Base-by-base conservation (phyloP, 1,140 invertebrate genomes). In the Drosophila lowei region DNA sequence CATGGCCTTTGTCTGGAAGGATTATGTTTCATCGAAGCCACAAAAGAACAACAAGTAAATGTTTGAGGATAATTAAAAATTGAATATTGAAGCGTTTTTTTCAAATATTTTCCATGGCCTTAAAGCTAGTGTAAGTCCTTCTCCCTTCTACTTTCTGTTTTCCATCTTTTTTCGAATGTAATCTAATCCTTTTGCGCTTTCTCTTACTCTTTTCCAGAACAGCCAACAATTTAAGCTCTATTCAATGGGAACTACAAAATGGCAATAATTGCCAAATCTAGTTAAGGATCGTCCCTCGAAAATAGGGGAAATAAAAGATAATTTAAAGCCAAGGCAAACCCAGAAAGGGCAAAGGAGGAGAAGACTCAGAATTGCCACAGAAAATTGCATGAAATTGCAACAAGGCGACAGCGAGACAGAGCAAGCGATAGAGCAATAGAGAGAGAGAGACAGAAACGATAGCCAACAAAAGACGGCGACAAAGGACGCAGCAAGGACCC, bases 361-460 rank as follows among this genome's bases (percentile, higher is more conserved):
- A 63, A 65, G 57, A 61, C 62, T 60, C 34, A 63, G 63, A 76
- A 79, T 73, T 70, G 67, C 53, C 59, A 53, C 65, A 80, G 65
- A 86, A 77, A 72, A 74, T 80, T 80, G 68, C 73, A 71, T 73
- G 55, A 61, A 85, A 81, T 73, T 73, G 77, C 81, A 70, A 46
- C 52, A 48, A 38, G 41, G 21, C 41, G 43, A 54, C 21, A 6
- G n/a, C 3, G 23, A 48, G 23, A 52, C 43, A 52, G 23, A 38
- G 13, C 23, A 43, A 16, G 30, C 30, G 30, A 11, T 34, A 28
- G 11, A 56, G n/a, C 8, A 38, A 56, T 16, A 43, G n/a, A 60
- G 21, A 11, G 38, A 56, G 48, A n/a, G n/a, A n/a, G n/a, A n/a
- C n/a, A n/a, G n/a, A n/a, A n/a, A n/a, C 49, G 48, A 70, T 67